Percentiles rank a stretch among this genome's conserved stretches.
Evolutionary conservation across 2,113 vertebrate genomes (phyloP).

Genomic region (Seriola rivoliana): DNA sequence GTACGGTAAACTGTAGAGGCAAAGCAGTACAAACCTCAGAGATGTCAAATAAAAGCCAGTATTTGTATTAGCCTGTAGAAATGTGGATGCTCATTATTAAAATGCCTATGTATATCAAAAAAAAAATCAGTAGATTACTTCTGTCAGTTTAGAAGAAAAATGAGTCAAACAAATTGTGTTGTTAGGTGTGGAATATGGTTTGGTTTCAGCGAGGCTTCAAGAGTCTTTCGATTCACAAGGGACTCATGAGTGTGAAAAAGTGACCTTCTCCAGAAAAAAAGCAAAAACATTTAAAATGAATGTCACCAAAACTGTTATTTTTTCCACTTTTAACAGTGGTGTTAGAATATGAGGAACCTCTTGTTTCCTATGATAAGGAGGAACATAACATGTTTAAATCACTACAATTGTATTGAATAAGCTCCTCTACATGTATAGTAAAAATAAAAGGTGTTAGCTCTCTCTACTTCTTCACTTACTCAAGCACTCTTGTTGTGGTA

Average conservation of each 20-base stretch:
- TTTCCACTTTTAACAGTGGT: neutral
- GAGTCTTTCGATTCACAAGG: conserved; percentile 18
- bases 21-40: no score
- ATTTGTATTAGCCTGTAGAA: no score
- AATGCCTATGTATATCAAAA: neutral
- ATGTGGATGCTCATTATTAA: neutral
- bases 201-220: conserved; percentile 10
- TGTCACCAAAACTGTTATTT: neutral
- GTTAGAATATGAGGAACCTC: conserved; percentile 4
- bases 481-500: conserved; percentile 6
- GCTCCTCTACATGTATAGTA: neutral
- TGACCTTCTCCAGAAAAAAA: neutral
- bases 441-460: neutral
- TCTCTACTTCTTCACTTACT: neutral
- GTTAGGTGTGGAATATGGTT: conserved; percentile 7
- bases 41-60: no score
- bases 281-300: neutral
- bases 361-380: neutral
- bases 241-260: conserved; percentile 14
- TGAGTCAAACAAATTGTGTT: neutral
- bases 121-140: neutral
- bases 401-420: neutral
- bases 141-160: neutral
- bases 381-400: neutral
- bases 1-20: no score